A percentile compares a stretch with the other conserved stretches of the same genome.
phyloP scores from a whole-genome alignment of 1,140 invertebrate species.

The Anthonomus grandis region DNA sequence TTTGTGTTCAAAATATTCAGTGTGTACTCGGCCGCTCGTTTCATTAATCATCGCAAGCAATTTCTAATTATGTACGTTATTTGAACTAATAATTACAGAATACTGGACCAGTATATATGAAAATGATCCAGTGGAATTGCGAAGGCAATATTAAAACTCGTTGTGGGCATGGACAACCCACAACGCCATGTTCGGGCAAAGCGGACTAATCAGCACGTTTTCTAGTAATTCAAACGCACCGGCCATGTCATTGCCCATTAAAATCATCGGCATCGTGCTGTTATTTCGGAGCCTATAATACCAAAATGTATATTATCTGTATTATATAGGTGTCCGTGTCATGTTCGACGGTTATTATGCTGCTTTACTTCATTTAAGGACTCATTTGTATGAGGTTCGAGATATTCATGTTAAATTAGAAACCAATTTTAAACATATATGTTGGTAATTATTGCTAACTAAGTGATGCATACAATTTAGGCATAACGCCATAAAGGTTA shows the following conservation, averaged over 20 bases:
- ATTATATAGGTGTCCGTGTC: conserved; percentile 41
- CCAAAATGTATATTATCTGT: conserved; percentile 41
- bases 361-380: conserved; percentile 29
- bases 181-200: conserved; percentile 35
- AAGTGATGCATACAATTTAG: too few species aligned
- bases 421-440: conserved; percentile 9
- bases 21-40: conserved; percentile 2
- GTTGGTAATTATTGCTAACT: too few species aligned
- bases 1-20: background rate
- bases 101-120: conserved; percentile 31
- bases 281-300: conserved; percentile 40
- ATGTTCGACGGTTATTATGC: conserved; percentile 36
- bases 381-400: conserved; percentile 24
- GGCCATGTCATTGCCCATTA: conserved; percentile 48
- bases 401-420: conserved; percentile 22
- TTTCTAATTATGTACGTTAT: conserved; percentile 34
- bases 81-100: conserved; percentile 41
- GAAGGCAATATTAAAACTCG: conserved; percentile 44
- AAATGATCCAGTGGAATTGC: conserved; percentile 35
- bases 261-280: conserved; percentile 42
- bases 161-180: conserved; percentile 37
- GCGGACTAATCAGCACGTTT: conserved; percentile 48
- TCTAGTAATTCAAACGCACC: conserved; percentile 45
- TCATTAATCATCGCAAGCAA: conserved; percentile 26
- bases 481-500: too few species aligned